phyloP scores from a whole-genome alignment of 2,113 vertebrate genomes.

The Hydrolagus affinis region DNA sequence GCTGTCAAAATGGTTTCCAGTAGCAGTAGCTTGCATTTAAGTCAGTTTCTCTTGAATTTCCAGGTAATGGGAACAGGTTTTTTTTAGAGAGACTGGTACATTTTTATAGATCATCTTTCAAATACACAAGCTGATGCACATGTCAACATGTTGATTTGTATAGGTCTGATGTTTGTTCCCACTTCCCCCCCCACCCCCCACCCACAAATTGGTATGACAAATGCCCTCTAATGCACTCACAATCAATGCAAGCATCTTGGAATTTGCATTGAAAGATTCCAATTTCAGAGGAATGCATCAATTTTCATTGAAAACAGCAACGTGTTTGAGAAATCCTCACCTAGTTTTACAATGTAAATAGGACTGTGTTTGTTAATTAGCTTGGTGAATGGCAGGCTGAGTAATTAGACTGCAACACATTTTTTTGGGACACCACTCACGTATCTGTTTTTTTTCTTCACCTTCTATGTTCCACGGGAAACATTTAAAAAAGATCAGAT shows the following conservation, averaged over 20 bases:
- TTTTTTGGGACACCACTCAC: not conserved
- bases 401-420: not conserved
- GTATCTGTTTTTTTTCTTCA: not conserved
- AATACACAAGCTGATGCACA: not conserved
- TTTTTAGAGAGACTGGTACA: not conserved
- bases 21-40: not conserved
- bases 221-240: not conserved
- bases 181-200: no score
- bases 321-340: not conserved
- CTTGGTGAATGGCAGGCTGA: not conserved
- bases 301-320: not conserved
- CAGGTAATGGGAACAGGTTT: not conserved
- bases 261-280: not conserved
- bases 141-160: not conserved
- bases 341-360: not conserved
- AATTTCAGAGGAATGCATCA: not conserved
- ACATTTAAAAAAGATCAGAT: not conserved
- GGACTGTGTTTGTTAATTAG: not conserved
- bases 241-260: not conserved
- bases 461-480: not conserved
- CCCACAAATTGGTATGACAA: conserved; percentile 16
- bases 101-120: not conserved
- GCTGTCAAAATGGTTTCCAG: not conserved
- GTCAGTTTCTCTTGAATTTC: not conserved
- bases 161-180: not conserved